These are phyloP conservation scores for Seira musarum DNA, from an alignment of 2,888 invertebrate species.

Conservation along the genomic window DNA sequence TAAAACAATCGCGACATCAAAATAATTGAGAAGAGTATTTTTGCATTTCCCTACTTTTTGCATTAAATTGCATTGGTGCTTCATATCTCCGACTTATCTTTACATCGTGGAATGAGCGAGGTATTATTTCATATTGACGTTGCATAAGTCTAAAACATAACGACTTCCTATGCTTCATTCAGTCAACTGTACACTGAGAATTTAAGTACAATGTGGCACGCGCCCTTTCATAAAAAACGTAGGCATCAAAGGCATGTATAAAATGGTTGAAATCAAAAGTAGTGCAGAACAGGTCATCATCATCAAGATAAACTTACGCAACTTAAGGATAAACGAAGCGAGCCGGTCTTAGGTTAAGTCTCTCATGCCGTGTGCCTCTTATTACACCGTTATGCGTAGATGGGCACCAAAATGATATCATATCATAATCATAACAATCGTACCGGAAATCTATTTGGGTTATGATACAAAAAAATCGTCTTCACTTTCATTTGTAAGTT, in stretches of 20 bases:
- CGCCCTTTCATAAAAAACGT: neutral
- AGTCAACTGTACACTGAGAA: neutral
- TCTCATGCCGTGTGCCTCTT: too few species aligned
- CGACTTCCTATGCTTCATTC: constrained; percentile 38
- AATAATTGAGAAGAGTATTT: neutral
- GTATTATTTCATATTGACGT: neutral
- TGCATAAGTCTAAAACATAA: constrained; percentile 26
- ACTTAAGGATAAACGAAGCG: constrained; percentile 17
- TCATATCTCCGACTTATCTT: neutral
- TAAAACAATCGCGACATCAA: neutral
- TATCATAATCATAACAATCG: neutral
- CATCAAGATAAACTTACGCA: constrained; percentile 27
- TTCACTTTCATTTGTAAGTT: neutral
- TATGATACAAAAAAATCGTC: neutral
- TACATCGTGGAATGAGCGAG: neutral
- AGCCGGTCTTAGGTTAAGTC: neutral
- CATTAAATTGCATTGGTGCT: neutral
- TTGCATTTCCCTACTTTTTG: neutral
- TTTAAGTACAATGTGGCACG: neutral
- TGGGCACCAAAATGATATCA: neutral
- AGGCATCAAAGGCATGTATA: neutral
- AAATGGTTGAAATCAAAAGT: constrained; percentile 39
- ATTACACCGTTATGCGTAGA: neutral
- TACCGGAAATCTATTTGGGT: constrained; percentile 8
- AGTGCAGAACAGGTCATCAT: constrained; percentile 33